Percentiles rank a stretch among this genome's conserved stretches.
These are phyloP conservation scores for Ormyrus rosae DNA, from an alignment of 2,888 invertebrate genomes.

Conservation along the genomic window DNA sequence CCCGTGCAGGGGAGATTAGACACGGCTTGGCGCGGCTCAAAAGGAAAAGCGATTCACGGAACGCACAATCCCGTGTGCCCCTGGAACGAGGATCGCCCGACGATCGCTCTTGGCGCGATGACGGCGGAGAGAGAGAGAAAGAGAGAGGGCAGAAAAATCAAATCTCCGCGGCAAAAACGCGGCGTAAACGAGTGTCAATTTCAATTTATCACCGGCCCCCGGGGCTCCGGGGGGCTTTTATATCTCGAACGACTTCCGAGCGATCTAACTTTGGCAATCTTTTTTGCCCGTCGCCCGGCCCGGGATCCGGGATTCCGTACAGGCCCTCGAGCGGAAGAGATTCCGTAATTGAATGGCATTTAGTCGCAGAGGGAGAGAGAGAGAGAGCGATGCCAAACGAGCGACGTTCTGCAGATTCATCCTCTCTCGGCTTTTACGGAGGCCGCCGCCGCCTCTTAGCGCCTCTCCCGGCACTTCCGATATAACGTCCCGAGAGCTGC, in stretches of 20 bases:
- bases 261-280: slow-evolving; percentile 52
- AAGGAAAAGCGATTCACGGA: slow-evolving; percentile 26
- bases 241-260: slow-evolving; percentile 54
- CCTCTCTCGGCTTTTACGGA: background rate
- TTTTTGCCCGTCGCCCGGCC: slow-evolving; percentile 7
- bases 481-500: too few relatives aligned
- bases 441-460: too few relatives aligned
- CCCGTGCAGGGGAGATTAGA: slow-evolving; percentile 19
- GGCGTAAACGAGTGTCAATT: slow-evolving; percentile 50
- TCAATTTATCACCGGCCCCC: slow-evolving; percentile 47
- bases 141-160: slow-evolving; percentile 4
- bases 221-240: slow-evolving; percentile 21
- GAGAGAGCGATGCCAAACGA: slow-evolving; percentile 15
- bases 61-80: background rate
- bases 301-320: slow-evolving; percentile 60
- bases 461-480: too few relatives aligned
- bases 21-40: slow-evolving; percentile 10
- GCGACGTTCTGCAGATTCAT: slow-evolving; percentile 47
- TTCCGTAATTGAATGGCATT: slow-evolving; percentile 63
- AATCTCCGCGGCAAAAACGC: background rate
- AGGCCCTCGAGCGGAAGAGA: slow-evolving; percentile 68
- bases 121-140: background rate
- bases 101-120: slow-evolving; percentile 10
- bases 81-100: background rate
- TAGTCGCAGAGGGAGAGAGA: slow-evolving; percentile 49